A percentile compares a stretch with the other conserved stretches of the same genome.
Evolutionary conservation across 2,113 vertebrate species (phyloP).

Genomic region (Oriolus oriolus): DNA sequence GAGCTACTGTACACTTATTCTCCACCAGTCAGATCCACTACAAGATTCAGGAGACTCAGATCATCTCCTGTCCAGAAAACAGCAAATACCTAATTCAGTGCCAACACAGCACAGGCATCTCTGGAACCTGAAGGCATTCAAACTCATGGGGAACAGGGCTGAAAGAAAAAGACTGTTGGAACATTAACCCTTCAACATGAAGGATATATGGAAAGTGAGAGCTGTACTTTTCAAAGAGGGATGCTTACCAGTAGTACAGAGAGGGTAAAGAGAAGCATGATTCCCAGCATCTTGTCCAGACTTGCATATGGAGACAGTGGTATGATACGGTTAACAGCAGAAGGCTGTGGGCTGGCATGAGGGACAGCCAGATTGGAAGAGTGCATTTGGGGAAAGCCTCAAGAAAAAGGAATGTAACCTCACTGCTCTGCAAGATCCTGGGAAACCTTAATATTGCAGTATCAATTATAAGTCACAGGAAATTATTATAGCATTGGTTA

Average conservation of each 20-base stretch:
- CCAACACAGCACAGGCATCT: background rate
- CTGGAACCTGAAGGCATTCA: background rate
- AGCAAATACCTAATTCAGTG: background rate
- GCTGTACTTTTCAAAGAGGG: background rate
- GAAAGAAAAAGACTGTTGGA: background rate
- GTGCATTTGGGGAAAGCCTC: background rate
- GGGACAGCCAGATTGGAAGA: background rate
- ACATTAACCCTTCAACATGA: background rate
- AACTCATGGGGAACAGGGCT: background rate
- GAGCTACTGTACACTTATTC: background rate
- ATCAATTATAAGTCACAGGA: conserved; percentile 68
- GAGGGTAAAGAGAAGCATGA: background rate
- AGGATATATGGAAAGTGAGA: background rate
- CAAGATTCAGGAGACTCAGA: background rate
- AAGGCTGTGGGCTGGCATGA: background rate
- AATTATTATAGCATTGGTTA: conserved; percentile 62
- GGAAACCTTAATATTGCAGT: conserved; percentile 50
- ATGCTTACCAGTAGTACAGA: background rate
- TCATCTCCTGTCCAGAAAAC: background rate
- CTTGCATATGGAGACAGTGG: background rate
- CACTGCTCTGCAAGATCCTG: conserved; percentile 29
- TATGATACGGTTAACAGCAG: background rate
- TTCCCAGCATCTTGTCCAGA: background rate
- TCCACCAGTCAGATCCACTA: background rate
- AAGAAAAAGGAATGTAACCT: conserved; percentile 32